Evolutionary conservation across 2,888 invertebrate genomes (phyloP).

Genomic region (Stenodera caucasica): DNA sequence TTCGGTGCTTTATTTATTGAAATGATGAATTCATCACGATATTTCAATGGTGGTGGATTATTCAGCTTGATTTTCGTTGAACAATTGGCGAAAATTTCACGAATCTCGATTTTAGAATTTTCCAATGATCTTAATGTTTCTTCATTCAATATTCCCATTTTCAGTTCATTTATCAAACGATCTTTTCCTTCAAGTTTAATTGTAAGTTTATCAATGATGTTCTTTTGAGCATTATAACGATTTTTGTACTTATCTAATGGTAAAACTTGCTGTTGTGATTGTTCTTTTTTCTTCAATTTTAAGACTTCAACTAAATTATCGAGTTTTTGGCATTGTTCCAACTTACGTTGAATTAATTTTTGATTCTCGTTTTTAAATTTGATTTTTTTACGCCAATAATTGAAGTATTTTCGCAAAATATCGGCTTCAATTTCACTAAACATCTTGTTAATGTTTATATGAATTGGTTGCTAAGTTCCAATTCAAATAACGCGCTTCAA

Average conservation of each 20-base stretch:
- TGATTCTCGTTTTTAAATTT: conserved; percentile 30
- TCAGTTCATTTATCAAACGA: conserved; percentile 72
- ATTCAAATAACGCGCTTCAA: neutral
- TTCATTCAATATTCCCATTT: conserved; percentile 68
- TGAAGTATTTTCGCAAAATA: conserved; percentile 35
- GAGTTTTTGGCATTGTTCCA: conserved; percentile 39
- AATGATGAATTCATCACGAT: conserved; percentile 52
- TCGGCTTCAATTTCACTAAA: neutral
- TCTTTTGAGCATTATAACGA: conserved; percentile 69
- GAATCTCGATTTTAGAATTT: conserved; percentile 61
- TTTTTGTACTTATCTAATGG: conserved; percentile 36
- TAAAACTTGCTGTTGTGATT: conserved; percentile 9
- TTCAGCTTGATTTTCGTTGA: conserved; percentile 54
- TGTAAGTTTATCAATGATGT: conserved; percentile 72
- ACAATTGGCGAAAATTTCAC: conserved; percentile 54
- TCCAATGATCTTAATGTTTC: conserved; percentile 65
- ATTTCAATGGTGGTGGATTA: conserved; percentile 55
- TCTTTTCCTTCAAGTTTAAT: conserved; percentile 72
- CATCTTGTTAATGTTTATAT: neutral
- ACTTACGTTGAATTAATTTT: conserved; percentile 18
- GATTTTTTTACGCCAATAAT: conserved; percentile 34
- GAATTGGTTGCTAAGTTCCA: neutral
- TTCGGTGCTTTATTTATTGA: conserved; percentile 65
- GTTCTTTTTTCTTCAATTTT: conserved; percentile 33
- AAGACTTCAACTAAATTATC: conserved; percentile 42